Evolutionary conservation across 2,797 vertebrate genomes (phyloP).

Genomic region (Sebastes reedi): DNA sequence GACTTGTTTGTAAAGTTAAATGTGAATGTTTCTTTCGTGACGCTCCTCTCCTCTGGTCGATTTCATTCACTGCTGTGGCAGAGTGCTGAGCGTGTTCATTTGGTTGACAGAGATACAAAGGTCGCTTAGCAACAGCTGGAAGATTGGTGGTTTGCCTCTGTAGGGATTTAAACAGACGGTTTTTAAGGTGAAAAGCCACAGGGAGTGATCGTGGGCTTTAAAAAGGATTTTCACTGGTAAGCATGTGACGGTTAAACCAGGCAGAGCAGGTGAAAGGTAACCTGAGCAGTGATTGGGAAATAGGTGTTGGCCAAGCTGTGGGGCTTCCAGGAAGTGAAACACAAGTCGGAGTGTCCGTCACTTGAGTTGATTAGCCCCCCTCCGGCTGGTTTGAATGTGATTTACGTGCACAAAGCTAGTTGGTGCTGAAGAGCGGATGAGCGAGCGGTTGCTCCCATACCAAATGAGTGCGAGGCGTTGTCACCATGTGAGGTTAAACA

Average conservation of each 20-base stretch:
- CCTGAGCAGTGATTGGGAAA: conserved; percentile 40
- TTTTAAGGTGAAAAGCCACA: background rate
- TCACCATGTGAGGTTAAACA: background rate
- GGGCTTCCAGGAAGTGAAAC: conserved; percentile 52
- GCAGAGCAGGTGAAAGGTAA: conserved; percentile 23
- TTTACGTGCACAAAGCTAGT: background rate
- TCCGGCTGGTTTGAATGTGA: conserved; percentile 3
- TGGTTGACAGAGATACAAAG: background rate
- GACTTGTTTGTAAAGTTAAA: background rate
- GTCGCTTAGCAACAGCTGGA: conserved; percentile 29
- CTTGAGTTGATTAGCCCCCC: background rate
- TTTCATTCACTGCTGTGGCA: background rate
- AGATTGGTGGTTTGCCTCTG: background rate
- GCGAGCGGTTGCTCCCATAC: background rate
- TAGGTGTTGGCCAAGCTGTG: background rate
- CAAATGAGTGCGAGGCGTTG: background rate
- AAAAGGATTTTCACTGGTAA: background rate
- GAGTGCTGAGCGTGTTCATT: background rate
- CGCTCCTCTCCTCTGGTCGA: background rate
- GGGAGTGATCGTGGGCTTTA: background rate
- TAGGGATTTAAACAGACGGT: background rate
- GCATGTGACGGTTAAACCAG: background rate
- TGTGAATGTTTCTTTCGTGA: background rate
- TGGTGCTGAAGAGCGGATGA: background rate
- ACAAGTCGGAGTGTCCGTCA: background rate